Evolutionary conservation across 2,113 vertebrate genomes (phyloP).

Genomic region (Junco hyemalis): DNA sequence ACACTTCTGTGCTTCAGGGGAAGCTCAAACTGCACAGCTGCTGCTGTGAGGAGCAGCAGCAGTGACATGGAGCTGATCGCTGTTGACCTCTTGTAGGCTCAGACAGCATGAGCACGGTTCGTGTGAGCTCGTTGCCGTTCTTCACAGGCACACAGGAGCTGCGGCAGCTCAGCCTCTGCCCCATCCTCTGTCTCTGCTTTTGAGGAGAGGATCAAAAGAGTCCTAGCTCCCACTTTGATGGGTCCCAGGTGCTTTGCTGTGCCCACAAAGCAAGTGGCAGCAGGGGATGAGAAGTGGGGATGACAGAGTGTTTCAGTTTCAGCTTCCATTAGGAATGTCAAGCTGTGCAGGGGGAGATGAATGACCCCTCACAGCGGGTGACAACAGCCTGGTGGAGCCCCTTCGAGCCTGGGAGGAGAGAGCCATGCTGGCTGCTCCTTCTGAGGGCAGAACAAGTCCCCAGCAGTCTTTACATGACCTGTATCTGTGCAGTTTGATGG

Average conservation of each 20-base stretch:
- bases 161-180: not conserved
- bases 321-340: not conserved
- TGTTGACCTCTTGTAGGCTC: not conserved
- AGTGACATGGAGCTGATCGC: not conserved
- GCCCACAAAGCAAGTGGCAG: not conserved
- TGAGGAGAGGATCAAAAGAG: not conserved
- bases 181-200: not conserved
- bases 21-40: not conserved
- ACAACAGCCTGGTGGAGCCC: not conserved
- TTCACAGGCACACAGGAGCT: not conserved
- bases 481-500: not conserved
- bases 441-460: not conserved
- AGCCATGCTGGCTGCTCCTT: not conserved
- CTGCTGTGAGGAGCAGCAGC: not conserved
- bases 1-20: not conserved
- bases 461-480: not conserved
- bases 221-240: not conserved
- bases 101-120: fast-evolving
- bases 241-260: not conserved
- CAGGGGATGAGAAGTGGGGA: not conserved
- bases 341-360: not conserved
- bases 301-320: not conserved
- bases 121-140: fast-evolving
- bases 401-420: not conserved
- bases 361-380: not conserved